Base-by-base conservation (phyloP, 2,113 vertebrate genomes). In the Lonchura striata region DNA sequence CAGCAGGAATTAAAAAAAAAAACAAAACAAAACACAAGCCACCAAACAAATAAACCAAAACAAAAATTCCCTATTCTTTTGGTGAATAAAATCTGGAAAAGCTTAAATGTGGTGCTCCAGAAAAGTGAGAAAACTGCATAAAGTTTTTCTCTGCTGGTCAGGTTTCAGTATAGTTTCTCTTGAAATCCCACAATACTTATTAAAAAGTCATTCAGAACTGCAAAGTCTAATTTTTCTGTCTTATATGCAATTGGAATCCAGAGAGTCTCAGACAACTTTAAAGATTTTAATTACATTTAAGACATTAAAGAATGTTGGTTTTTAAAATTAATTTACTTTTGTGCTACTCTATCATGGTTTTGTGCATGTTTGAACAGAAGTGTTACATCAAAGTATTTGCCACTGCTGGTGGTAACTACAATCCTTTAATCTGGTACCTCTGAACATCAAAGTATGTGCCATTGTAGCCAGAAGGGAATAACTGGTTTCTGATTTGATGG, bases 361-460 rank as follows among this genome's bases (percentile, higher is more conserved):
- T 77, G 50, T 82, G 37, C 22, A 41, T 18, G 65, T 94, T 78
- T 10, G 52, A 33, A 52, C 44, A 82, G 82, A 90, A 82, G 2
- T 0, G 0, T 53, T 69, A 11, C 21, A 30, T 20, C 3, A 2
- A 56, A 64, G 61, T 56, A n/a, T 46, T 75, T 83, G 17, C 20
- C 23, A 33, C 25, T 59, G 8, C 24, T 86, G 13, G 24, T 52
- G 22, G 8, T 64, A 82, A 42, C 3, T 70, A 27, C 4, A 27
- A 44, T 70, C 13, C 57, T 95, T 76, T 86, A 24, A 25, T 78
- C 11, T 0, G 0, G 18, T 64, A 11, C 3, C 3, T 56, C 25
- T 1, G 2, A 54, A 78, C n/a, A 66, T 77, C 46, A 54, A 80
- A 76, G 63, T 18, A 2, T 18, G 25, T 66, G 30, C 22, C 19